Percentiles rank a stretch among this genome's conserved stretches.
phyloP scores from a whole-genome alignment of 2,113 vertebrate species.

The Cynopterus brachyotis region DNA sequence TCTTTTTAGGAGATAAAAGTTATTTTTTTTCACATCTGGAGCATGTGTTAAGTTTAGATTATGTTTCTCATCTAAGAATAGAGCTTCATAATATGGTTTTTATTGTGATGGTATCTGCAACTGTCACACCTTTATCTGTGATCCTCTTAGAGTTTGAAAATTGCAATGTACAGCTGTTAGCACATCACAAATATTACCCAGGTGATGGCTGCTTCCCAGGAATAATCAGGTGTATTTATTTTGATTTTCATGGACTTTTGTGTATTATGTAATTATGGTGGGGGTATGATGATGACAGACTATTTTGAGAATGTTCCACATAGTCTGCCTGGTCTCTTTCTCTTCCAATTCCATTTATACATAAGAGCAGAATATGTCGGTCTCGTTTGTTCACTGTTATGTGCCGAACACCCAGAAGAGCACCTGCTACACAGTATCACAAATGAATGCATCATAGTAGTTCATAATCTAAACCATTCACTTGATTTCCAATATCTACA shows the following conservation, averaged over 20 bases:
- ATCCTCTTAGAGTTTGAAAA: not conserved
- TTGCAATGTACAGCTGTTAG: not conserved
- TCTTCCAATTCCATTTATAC: not conserved
- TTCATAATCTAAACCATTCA: not conserved
- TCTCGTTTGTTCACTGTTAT: not conserved
- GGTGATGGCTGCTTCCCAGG: not conserved
- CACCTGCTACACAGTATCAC: not conserved
- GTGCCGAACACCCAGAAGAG: not conserved
- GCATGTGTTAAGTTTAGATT: constrained; percentile 10
- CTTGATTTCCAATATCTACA: not conserved
- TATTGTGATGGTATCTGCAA: not conserved
- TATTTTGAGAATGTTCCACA: not conserved
- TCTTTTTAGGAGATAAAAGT: constrained; percentile 18
- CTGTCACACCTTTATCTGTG: not conserved
- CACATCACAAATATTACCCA: not conserved
- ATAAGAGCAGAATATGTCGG: not conserved
- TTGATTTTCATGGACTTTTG: not conserved
- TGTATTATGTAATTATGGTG: not conserved
- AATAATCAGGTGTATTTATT: not conserved
- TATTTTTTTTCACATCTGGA: not conserved
- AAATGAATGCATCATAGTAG: not conserved
- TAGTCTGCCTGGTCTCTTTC: not conserved
- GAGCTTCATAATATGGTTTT: not conserved
- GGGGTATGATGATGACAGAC: not conserved
- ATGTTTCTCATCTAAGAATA: not conserved